Evolutionary conservation across 2,888 invertebrate species (phyloP), one percentile per base, ranked within the genome.

Genomic region (Andrena flavipes): DNA sequence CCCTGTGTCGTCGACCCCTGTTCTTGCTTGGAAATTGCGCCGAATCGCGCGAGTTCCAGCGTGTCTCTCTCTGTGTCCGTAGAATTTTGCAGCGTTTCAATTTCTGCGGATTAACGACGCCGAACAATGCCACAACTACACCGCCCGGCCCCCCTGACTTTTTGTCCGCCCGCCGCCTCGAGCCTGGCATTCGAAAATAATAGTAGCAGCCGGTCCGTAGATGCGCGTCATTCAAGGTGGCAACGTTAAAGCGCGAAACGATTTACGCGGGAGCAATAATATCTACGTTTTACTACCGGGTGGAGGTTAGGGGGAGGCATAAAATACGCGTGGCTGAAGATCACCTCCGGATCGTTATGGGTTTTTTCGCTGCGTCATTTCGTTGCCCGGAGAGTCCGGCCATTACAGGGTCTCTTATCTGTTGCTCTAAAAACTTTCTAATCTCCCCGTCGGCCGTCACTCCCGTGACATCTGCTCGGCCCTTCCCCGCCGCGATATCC

Each of bases 21-120:
- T 82, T 83, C 91, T 89, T 89, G 88, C 80, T 89, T 86, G 90
- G 90, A 89, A 91, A 92, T 92, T 91, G 89, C 92, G 91, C 92
- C 92, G 92, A 92, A 92, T 92, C 91, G 88, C 87, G 89, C 89
- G 90, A 42, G 42, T 91, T 87, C 87, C 90, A 88, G 77, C 82
- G 84, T 80, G 81, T 85, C 86, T 75, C 80, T 77, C 80, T 77
- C 80, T 79, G 74, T 68, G 56, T 59, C 64, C 30, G n/a, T 42
- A 42, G 71, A 79, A 80, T 81, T 82, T 85, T 86, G 81, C 71
- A 62, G 67, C 70, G 71, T 26, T 69, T 23, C 42, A 54, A 72
- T 79, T 75, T 79, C 75, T 82, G 79, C 79, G 82, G 75, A 42
- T 82, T 75, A 69, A n/a, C 83, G 51, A 29, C 65, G 42, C 63